phyloP scores from a whole-genome alignment of 1,140 invertebrate species.

The Bombus sibiricus region DNA sequence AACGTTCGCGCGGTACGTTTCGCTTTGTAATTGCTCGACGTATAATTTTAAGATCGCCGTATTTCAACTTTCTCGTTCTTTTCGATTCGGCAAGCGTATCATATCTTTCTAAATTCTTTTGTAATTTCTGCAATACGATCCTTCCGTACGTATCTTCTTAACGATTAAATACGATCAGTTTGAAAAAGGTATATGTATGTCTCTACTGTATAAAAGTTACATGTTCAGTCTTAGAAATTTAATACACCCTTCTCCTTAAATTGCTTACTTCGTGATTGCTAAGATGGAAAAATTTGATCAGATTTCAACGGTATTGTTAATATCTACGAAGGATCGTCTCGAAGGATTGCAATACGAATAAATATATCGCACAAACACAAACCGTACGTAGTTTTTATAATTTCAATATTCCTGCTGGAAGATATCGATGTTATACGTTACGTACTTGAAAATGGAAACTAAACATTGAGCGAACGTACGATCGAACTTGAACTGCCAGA shows the following conservation, averaged over 20 bases:
- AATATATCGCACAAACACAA: background rate
- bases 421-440: no score
- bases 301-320: background rate
- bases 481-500: no score
- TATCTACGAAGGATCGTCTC: background rate
- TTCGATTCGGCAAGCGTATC: no score
- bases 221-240: background rate
- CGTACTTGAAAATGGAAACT: no score
- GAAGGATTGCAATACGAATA: background rate
- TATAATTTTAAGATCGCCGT: background rate
- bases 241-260: background rate
- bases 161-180: background rate
- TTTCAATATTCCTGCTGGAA: no score
- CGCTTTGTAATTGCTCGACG: background rate
- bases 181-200: no score
- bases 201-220: no score
- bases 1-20: background rate
- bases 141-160: background rate
- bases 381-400: no score
- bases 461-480: no score
- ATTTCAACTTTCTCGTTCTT: background rate
- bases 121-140: background rate
- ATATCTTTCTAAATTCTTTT: accelerated
- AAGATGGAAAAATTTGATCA: background rate
- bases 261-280: background rate